Evolutionary conservation across 2,797 vertebrate species (phyloP).

Genomic region (Etheostoma perlongum): DNA sequence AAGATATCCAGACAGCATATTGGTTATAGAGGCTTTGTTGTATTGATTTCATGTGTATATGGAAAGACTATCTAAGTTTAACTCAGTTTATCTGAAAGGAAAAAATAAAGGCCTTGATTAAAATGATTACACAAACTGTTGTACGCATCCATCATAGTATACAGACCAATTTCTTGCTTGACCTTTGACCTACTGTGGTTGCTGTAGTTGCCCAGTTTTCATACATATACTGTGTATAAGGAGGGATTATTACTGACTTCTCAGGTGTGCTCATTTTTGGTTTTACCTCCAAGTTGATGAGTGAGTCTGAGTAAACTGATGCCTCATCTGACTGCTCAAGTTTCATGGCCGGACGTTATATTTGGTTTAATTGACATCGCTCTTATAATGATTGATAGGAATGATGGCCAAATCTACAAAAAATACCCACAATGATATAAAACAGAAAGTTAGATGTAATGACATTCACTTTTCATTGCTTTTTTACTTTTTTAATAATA

Average conservation of each 20-base stretch:
- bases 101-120: no score
- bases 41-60: background rate
- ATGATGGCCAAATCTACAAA: background rate
- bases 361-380: no score
- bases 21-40: slow-evolving; percentile 10
- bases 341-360: no score
- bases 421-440: no score
- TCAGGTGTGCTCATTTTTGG: background rate
- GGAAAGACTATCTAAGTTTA: background rate
- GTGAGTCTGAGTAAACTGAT: background rate
- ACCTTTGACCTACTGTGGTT: background rate
- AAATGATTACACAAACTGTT: no score
- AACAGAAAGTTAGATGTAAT: background rate
- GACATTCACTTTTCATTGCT: background rate
- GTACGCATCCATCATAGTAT: no score
- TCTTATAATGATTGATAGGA: no score
- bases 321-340: no score
- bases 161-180: background rate
- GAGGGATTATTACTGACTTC: background rate
- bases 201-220: background rate
- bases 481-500: no score
- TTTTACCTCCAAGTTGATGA: background rate
- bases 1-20: slow-evolving; percentile 3
- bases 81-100: background rate
- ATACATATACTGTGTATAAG: background rate